phyloP scores from a whole-genome alignment of 35 echinoderm and acorn worm genomes.

The Ophioderma brevispina region DNA sequence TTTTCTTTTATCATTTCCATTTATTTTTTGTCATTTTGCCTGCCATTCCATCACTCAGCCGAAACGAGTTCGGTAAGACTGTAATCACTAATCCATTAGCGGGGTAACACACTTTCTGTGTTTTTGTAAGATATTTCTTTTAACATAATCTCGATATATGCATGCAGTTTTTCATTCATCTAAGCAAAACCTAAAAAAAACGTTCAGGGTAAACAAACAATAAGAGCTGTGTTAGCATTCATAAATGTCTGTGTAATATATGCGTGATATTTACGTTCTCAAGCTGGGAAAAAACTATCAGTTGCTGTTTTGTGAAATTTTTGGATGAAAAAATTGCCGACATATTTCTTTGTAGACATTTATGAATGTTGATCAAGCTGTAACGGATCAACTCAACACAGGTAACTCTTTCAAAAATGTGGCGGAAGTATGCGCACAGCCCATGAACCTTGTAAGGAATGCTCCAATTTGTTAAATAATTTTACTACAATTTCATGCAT shows the following conservation, averaged over 20 bases:
- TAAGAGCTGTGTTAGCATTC: neutral
- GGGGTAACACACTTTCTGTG: slow-evolving; percentile 1
- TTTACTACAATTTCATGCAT: neutral
- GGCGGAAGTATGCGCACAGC: neutral
- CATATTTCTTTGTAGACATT: too few relatives aligned
- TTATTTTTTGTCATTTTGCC: neutral
- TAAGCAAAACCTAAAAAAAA: neutral
- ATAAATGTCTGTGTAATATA: too few relatives aligned
- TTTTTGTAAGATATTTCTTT: neutral
- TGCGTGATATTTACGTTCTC: too few relatives aligned
- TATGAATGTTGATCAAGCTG: too few relatives aligned
- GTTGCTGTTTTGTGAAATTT: too few relatives aligned
- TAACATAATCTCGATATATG: neutral
- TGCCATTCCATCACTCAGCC: neutral
- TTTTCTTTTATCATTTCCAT: neutral
- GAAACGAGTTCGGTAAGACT: slow-evolving; percentile 8
- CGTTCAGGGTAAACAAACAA: neutral
- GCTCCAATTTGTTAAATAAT: neutral
- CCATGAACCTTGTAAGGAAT: neutral
- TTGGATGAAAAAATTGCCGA: too few relatives aligned
- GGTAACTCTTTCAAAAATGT: too few relatives aligned
- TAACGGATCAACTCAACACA: too few relatives aligned
- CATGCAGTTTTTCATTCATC: neutral
- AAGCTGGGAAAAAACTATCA: too few relatives aligned
- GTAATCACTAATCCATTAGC: neutral